A percentile compares a stretch with the other conserved stretches of the same genome.
These are phyloP conservation scores for Nycticebus coucang DNA, from an alignment of 2,113 vertebrate genomes.

Conservation along the genomic window DNA sequence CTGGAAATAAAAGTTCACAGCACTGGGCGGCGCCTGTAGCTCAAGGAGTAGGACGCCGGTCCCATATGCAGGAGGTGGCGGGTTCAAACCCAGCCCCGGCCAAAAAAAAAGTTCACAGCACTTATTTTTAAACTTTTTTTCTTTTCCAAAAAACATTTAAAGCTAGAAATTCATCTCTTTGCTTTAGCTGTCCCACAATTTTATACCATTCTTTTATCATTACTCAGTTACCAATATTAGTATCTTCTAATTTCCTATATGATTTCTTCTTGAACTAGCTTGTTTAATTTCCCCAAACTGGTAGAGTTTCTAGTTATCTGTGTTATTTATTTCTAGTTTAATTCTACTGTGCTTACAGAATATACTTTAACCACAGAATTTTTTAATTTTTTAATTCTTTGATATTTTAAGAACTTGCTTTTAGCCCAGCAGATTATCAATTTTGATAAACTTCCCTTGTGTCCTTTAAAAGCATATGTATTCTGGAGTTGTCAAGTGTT, in stretches of 20 bases:
- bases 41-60: too few relatives aligned
- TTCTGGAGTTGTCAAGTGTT: not conserved
- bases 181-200: not conserved
- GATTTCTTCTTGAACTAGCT: not conserved
- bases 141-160: not conserved
- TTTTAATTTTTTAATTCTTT: not conserved
- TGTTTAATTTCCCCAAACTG: not conserved
- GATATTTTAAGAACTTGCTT: not conserved
- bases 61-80: too few relatives aligned
- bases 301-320: not conserved
- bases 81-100: too few relatives aligned
- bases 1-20: not conserved
- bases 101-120: not conserved
- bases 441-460: not conserved
- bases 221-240: not conserved
- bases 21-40: too few relatives aligned
- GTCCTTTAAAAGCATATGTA: not conserved
- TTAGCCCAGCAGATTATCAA: not conserved
- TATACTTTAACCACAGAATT: not conserved
- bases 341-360: not conserved
- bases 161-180: not conserved
- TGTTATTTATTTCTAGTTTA: not conserved
- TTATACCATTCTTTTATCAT: not conserved
- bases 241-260: not conserved
- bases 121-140: not conserved